phyloP scores from a whole-genome alignment of 1,140 invertebrate species.

The Bathynomus jamesi region DNA sequence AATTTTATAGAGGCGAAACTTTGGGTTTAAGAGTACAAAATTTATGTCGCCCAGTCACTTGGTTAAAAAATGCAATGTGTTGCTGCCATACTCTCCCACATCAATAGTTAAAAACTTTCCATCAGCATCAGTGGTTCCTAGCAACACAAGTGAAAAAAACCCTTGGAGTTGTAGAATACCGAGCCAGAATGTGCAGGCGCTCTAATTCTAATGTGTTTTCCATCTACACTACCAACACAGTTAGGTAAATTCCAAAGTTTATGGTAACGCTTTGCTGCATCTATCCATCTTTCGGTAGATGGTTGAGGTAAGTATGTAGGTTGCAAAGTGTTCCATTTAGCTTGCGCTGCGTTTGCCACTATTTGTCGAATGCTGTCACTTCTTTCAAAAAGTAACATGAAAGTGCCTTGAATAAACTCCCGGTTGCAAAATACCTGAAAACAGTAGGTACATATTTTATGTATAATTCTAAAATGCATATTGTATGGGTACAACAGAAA shows the following conservation, averaged over 20 bases:
- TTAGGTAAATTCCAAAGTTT: not conserved
- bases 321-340: not conserved
- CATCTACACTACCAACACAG: not conserved
- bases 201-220: slow-evolving; percentile 7
- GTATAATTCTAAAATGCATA: too few species aligned
- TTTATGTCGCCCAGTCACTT: not conserved
- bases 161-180: not conserved
- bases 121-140: not conserved
- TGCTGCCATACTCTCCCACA: not conserved
- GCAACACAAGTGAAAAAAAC: not conserved
- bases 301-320: too few species aligned
- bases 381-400: too few species aligned
- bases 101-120: not conserved
- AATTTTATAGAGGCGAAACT: too few species aligned
- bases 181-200: not conserved
- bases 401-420: too few species aligned
- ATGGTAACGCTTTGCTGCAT: not conserved
- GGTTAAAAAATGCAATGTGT: not conserved
- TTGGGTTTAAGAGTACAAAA: too few species aligned
- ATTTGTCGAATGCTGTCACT: too few species aligned
- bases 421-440: too few species aligned
- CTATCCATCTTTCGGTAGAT: not conserved
- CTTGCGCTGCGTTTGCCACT: too few species aligned
- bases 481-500: too few species aligned
- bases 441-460: too few species aligned